Evolutionary conservation across 2,797 vertebrate species (phyloP).

Genomic region (Gallinago nigripennis): DNA sequence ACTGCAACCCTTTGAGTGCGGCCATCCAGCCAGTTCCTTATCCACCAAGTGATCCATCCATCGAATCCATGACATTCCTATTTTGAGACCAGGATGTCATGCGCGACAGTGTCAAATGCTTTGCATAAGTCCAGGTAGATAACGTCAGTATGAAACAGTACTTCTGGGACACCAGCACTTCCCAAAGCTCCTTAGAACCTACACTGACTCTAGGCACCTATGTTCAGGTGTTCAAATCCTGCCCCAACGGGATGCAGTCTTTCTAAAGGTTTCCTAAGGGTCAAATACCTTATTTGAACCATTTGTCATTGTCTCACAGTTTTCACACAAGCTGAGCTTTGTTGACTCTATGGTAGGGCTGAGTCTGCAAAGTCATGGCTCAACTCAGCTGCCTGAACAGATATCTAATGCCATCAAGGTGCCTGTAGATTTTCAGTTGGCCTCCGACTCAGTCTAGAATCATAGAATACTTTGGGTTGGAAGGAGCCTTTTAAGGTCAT

Average conservation of each 20-base stretch:
- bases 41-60: too few relatives aligned
- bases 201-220: neutral
- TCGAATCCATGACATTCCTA: too few relatives aligned
- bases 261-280: neutral
- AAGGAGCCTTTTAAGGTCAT: neutral
- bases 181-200: neutral
- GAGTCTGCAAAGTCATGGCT: neutral
- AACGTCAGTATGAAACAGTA: neutral
- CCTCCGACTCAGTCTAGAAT: neutral
- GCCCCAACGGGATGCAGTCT: neutral
- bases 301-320: neutral
- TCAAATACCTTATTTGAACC: neutral
- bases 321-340: neutral
- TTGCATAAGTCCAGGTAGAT: too few relatives aligned
- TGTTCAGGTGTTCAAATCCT: neutral
- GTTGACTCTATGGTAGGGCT: neutral
- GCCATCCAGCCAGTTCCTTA: too few relatives aligned
- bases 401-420: neutral
- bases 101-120: too few relatives aligned
- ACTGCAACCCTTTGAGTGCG: too few relatives aligned
- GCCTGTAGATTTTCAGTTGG: neutral
- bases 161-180: neutral
- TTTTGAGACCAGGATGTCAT: too few relatives aligned
- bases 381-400: neutral
- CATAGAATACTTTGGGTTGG: neutral